phyloP scores from a whole-genome alignment of 2,888 invertebrate species.

The Macrophya annulata region DNA sequence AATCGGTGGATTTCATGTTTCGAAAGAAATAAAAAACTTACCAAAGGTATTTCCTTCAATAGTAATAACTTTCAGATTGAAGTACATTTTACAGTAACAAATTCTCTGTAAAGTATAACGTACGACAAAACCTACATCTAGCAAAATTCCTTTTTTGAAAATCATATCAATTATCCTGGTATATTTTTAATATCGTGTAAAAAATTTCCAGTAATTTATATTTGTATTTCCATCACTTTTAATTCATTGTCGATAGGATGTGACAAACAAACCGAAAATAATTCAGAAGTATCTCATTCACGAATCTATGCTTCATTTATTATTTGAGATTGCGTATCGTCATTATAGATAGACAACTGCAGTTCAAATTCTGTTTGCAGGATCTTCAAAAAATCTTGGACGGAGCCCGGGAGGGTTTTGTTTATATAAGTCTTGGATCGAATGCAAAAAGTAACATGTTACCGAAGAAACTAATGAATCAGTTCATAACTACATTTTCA shows the following conservation, averaged over 20 bases:
- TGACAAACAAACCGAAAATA: too few relatives aligned
- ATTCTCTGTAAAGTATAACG: not conserved
- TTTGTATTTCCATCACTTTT: constrained; percentile 24
- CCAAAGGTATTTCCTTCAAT: constrained; percentile 61
- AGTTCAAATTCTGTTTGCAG: not conserved
- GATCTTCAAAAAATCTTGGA: constrained; percentile 77
- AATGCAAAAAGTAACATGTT: constrained; percentile 79
- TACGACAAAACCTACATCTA: too few relatives aligned
- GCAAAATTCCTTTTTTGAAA: too few relatives aligned
- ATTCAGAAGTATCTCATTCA: too few relatives aligned
- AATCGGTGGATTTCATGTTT: constrained; percentile 63
- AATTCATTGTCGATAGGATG: too few relatives aligned
- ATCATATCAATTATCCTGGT: not conserved
- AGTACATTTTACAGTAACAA: constrained; percentile 53
- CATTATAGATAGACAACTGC: not conserved
- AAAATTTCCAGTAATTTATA: not conserved
- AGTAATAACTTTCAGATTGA: not conserved
- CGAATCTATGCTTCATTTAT: too few relatives aligned
- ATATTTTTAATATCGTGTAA: not conserved
- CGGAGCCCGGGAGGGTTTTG: constrained; percentile 78
- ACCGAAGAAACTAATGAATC: constrained; percentile 74
- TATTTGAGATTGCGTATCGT: too few relatives aligned
- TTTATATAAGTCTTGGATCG: constrained; percentile 81
- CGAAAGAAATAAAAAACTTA: constrained; percentile 53
- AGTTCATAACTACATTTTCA: constrained; percentile 78